A percentile compares a stretch with the other conserved stretches of the same genome.
phyloP scores from a whole-genome alignment of 2,113 vertebrate species.

The Turnix velox region DNA sequence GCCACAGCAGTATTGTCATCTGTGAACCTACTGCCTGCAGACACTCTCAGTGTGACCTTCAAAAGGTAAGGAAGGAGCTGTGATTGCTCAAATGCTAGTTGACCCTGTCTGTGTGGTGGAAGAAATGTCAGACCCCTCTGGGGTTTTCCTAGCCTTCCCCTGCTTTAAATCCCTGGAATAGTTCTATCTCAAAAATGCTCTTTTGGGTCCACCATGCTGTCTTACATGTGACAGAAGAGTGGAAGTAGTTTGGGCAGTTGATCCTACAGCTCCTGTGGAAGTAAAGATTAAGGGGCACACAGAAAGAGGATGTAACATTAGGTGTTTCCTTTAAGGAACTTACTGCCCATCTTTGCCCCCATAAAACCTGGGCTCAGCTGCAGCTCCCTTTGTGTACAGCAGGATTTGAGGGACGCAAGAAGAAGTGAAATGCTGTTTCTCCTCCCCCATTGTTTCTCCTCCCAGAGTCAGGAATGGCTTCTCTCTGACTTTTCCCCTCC shows the following conservation, averaged over 20 bases:
- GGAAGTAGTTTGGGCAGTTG: background rate
- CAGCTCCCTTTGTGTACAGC: background rate
- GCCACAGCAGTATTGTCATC: conserved; percentile 76
- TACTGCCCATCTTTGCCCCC: background rate
- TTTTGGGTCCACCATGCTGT: accelerated
- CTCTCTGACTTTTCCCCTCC: background rate
- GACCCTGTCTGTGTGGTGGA: background rate
- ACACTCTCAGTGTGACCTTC: conserved; percentile 83
- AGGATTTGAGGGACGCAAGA: background rate
- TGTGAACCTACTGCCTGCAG: conserved; percentile 77
- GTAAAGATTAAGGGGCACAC: background rate
- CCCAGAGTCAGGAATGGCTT: background rate
- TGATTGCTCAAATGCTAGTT: background rate
- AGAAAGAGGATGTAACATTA: background rate
- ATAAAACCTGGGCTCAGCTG: background rate
- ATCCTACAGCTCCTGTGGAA: background rate
- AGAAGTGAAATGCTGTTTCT: background rate
- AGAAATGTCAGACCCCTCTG: background rate
- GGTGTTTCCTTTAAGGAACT: background rate
- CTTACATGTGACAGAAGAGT: background rate
- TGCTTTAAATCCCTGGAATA: background rate
- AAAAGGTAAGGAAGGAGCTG: conserved; percentile 76
- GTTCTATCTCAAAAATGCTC: background rate
- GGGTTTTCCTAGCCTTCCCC: background rate
- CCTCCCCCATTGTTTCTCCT: background rate